Base-by-base conservation (phyloP, 2,113 vertebrate genomes). In the Melanocharis versteri region DNA sequence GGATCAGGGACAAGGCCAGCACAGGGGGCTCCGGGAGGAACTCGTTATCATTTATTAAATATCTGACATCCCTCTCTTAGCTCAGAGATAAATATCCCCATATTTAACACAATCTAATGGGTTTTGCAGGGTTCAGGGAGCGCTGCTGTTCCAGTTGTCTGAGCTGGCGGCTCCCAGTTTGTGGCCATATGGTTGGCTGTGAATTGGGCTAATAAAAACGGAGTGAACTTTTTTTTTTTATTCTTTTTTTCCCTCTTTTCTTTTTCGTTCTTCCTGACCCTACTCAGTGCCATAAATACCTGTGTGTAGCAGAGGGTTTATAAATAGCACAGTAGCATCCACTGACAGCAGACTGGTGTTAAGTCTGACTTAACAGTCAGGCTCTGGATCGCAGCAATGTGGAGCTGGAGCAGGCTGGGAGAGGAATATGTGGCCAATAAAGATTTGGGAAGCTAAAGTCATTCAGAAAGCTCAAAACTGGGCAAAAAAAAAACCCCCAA, bases 291-390 rank as follows among this genome's bases (percentile, higher is more conserved):
- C 97, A 95, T 97, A 97, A 98, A 98, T 98, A 97, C 97, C 97
- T 97, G 96, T 88, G 83, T 17, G 86, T 18, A 97, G 94, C 83
- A 87, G 68, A 82, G 61, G 79, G 83, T 96, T 97, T 97, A 97
- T 97, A 97, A 98, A 98, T 95, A 97, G 95, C 96, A 82, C 86
- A 48, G 93, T 92, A 90, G 96, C 96, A 96, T 97, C 95, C 70
- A 33, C 95, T 87, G 95, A 92, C 87, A 94, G 94, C 85, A 91
- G 89, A 30, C 51, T 96, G 96, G 94, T 87, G 89, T 70, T 79
- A 92, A 96, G 66, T 83, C 94, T 93, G 94, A 96, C 56, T 87
- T 87, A 69, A 60, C 54, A 17, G 6, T 58, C 75, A 33, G 76
- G 79, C 4, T 8, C 56, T 77, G 88, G 82, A 76, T 62, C 6